Base-by-base conservation (phyloP, 2,888 invertebrate species). In the Matsumyia berberina region DNA sequence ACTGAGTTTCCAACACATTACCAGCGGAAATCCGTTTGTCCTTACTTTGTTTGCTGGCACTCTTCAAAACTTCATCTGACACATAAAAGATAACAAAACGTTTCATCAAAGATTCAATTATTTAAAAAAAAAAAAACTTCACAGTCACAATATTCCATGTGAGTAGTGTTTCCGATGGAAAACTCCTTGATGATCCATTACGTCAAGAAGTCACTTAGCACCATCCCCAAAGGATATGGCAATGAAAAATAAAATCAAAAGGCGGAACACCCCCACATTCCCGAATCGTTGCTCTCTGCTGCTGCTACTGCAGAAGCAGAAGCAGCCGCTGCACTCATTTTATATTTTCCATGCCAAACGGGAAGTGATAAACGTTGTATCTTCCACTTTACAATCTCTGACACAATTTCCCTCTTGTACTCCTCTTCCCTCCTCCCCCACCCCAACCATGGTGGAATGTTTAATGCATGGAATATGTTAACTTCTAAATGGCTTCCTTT, bases 341-440 rank as follows among this genome's bases (percentile, higher is more conserved):
- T 7, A 5, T 15, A 57, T 17, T 39, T 46, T 17, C 51, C 49
- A 64, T 83, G 79, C 73, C 79, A 60, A 83, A 57, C 67, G 67
- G 67, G 57, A 83, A 83, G 73, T 83, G 79, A 73, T 76, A 83
- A 79, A 74, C 67, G 79, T 57, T 83, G 83, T 74, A 83, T 79
- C 62, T 73, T 39, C 46, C 62, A 69, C 67, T 78, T 73, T 55
- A 83, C 78, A 83, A 62, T 73, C 72, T 67, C 17, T 62, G 53
- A 33, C 60, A 57, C 35, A 66, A 29, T 49, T 72, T 64, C 15
- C 35, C 15, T 19, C 37, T 29, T 12, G 44, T n/a, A 37, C 66
- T 12, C 24, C 5, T 29, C 12, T 12, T 3, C 19, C 12, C 11
- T 2, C 62, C 0, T 5, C 5, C 42, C 3, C 17, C 15, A 7